phyloP scores from a whole-genome alignment of 2,113 vertebrate genomes.

The Atlantisia rogersi region DNA sequence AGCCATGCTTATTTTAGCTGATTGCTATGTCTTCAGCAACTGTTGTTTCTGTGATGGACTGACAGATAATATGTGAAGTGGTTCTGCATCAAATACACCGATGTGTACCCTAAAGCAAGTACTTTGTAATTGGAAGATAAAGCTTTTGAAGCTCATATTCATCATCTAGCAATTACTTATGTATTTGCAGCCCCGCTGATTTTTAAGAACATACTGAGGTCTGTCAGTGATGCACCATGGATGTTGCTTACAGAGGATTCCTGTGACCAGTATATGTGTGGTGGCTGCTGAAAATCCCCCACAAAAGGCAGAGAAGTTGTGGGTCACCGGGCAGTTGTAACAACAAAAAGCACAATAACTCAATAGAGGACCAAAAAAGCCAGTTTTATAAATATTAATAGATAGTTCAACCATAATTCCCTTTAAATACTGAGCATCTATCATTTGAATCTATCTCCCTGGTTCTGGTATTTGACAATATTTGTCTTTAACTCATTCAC shows the following conservation, averaged over 20 bases:
- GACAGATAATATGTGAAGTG: background rate
- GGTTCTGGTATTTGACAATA: background rate
- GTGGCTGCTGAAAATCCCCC: background rate
- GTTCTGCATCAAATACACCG: background rate
- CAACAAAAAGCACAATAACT: background rate
- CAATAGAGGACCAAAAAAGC: background rate
- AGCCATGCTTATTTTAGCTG: background rate
- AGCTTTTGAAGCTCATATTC: background rate
- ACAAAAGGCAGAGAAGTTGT: background rate
- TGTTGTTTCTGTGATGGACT: background rate
- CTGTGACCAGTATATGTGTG: background rate
- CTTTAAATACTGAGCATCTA: background rate
- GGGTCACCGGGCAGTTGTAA: background rate
- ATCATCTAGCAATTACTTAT: background rate
- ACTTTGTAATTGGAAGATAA: background rate
- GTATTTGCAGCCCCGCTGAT: background rate
- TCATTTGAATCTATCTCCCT: background rate
- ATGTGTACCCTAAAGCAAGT: background rate
- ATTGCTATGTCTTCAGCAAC: background rate
- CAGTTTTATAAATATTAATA: background rate
- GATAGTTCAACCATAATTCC: background rate
- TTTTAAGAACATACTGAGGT: background rate
- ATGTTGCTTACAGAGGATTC: background rate
- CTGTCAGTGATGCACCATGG: background rate
- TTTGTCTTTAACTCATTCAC: background rate